Evolutionary conservation across 2,888 invertebrate genomes (phyloP), one percentile per base, ranked within the genome.

Genomic region (Aelia acuminata): DNA sequence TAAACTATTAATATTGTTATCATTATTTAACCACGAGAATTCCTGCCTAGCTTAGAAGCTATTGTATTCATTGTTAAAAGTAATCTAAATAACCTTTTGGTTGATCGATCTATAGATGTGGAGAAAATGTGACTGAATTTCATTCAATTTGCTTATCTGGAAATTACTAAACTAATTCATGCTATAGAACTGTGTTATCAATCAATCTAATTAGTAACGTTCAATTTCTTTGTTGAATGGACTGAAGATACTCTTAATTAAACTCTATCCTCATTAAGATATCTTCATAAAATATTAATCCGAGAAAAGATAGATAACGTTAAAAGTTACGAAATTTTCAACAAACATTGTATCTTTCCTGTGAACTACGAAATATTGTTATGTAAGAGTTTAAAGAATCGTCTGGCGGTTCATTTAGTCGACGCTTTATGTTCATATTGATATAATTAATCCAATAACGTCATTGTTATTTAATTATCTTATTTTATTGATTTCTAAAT

Each of bases 151-250:
- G 35, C 4, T 20, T 70, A 70, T 70, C 31, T 70, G 18, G 13
- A 70, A 70, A 20, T 70, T 3, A 70, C 63, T 18, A 70, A 70
- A 70, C 63, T 2, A 15, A 35, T 70, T 20, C 31, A 15, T 35
- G 26, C 26, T 31, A 13, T n/a, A 26, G 18, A 35, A 4, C 35
- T 35, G 5, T 31, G 7, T 35, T 35, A 70, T 70, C 63, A 35
- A 35, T 70, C 31, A 20, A 70, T 35, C 63, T 70, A 70, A 70
- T 35, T 35, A 35, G 5, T 20, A 35, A 70, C 63, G 31, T 70
- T 70, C 63, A 5, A 70, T 70, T 70, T 70, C 63, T 70, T 35
- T 35, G 8, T 35, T 70, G 35, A 70, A 70, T 70, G 63, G 63
- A 70, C n/a, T n/a, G 43, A 4, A 43, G 43, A 10, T 43, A n/a